Evolutionary conservation across 53 echinoderm and acorn worm genomes (phyloP).

Genomic region (Paelopatides confundens): DNA sequence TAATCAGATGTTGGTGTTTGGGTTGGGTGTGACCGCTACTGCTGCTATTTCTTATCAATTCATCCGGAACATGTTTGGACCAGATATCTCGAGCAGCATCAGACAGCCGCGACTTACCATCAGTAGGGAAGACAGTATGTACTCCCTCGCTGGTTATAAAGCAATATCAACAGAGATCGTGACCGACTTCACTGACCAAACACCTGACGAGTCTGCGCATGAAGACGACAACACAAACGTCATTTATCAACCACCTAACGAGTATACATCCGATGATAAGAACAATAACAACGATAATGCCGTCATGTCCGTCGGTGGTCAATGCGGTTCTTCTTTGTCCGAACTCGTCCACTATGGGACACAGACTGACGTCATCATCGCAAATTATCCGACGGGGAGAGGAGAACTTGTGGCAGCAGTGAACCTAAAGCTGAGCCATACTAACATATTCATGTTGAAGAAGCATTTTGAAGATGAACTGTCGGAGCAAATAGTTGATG

Average conservation of each 20-base stretch:
- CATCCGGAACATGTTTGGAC: neutral
- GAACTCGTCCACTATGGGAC: neutral
- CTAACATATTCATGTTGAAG: slow-evolving; percentile 14
- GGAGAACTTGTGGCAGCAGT: neutral
- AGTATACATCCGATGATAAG: neutral
- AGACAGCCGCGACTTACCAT: neutral
- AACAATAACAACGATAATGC: neutral
- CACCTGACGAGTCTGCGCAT: neutral
- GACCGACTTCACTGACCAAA: neutral
- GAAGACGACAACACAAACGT: neutral
- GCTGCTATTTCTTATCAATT: neutral
- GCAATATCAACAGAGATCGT: neutral
- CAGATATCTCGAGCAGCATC: neutral
- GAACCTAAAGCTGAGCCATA: neutral
- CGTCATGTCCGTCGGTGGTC: neutral
- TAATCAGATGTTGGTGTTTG: neutral
- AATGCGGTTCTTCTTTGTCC: neutral
- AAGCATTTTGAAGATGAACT: slow-evolving; percentile 8
- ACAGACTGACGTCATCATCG: neutral
- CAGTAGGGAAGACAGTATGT: neutral
- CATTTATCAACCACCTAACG: neutral
- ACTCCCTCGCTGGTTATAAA: neutral
- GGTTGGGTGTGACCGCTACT: neutral
- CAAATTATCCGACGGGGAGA: neutral
- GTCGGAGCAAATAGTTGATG: neutral